phyloP scores from a whole-genome alignment of 2,888 invertebrate species.

The Athalia rosae region DNA sequence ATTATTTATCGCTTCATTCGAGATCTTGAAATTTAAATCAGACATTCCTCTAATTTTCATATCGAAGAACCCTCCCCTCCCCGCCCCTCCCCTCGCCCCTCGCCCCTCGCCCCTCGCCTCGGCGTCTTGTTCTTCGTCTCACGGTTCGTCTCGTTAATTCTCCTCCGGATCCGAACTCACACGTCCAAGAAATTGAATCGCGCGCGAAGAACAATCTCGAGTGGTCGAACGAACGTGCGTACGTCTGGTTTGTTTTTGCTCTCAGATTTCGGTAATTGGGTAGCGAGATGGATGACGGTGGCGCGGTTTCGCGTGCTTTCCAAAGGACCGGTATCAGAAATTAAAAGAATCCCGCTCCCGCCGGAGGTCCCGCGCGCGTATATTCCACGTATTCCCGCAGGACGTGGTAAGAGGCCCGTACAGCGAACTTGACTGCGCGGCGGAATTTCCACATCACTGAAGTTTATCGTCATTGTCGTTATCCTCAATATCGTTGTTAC shows the following conservation, averaged over 20 bases:
- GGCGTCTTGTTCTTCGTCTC: conserved; percentile 47
- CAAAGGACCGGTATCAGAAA: conserved; percentile 62
- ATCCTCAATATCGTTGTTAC: too few relatives aligned
- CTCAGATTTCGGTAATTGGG: conserved; percentile 63
- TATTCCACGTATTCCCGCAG: too few relatives aligned
- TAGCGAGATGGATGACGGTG: conserved; percentile 67
- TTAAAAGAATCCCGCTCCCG: conserved; percentile 65
- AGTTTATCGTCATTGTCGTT: too few relatives aligned
- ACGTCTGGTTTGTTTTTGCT: too few relatives aligned
- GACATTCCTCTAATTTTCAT: conserved; percentile 67
- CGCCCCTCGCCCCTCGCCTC: not conserved
- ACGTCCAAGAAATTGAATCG: too few relatives aligned
- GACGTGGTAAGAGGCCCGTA: too few relatives aligned
- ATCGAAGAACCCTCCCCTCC: not conserved
- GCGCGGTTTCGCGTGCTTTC: conserved; percentile 66
- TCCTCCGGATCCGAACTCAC: too few relatives aligned
- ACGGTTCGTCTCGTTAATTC: not conserved
- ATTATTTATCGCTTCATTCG: conserved; percentile 71
- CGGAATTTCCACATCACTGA: too few relatives aligned
- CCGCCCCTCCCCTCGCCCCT: not conserved
- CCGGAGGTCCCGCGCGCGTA: too few relatives aligned
- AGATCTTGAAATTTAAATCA: conserved; percentile 68
- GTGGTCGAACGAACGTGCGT: too few relatives aligned
- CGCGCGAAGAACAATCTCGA: too few relatives aligned
- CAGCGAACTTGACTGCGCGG: too few relatives aligned